A percentile compares a stretch with the other conserved stretches of the same genome.
These are phyloP conservation scores for Parascotia fuliginaria DNA, from an alignment of 2,888 invertebrate species.

Conservation along the genomic window DNA sequence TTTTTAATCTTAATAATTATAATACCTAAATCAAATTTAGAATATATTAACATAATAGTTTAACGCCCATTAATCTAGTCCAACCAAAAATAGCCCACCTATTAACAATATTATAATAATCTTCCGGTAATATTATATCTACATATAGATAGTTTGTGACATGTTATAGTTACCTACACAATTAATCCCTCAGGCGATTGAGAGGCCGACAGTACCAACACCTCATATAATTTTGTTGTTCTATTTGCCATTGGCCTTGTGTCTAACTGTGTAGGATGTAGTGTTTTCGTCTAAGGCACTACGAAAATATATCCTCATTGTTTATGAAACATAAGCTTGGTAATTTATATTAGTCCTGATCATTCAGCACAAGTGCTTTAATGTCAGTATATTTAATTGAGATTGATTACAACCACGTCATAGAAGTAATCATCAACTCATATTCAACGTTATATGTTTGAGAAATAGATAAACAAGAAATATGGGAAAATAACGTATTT, in stretches of 20 bases:
- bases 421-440: background rate
- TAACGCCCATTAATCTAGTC: background rate
- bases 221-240: background rate
- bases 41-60: too few relatives aligned
- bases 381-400: background rate
- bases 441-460: background rate
- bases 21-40: too few relatives aligned
- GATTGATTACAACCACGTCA: background rate
- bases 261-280: background rate
- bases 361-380: background rate
- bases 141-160: too few relatives aligned
- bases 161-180: too few relatives aligned
- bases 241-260: background rate
- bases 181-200: too few relatives aligned
- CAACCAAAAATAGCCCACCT: background rate
- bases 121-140: background rate
- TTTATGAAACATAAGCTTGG: background rate
- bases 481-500: background rate
- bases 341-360: background rate
- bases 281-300: background rate
- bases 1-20: too few relatives aligned
- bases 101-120: background rate
- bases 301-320: background rate
- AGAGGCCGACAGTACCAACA: background rate
- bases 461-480: background rate